A percentile compares a stretch with the other conserved stretches of the same genome.
Conservation (phyloP, 35 echinoderm and acorn worm species). For the Stichopus chloronotus region DNA sequence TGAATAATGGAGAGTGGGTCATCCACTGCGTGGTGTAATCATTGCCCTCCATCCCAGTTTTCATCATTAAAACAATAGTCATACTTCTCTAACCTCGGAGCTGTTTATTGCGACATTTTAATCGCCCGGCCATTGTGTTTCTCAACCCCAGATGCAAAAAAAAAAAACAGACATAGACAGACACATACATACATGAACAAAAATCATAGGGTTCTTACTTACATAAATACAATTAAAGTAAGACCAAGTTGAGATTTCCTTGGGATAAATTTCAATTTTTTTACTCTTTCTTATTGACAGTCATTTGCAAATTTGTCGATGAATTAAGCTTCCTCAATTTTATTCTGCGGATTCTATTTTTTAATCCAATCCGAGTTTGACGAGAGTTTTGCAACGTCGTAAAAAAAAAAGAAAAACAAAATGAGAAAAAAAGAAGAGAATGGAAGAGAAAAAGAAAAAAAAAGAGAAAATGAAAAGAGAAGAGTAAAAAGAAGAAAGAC, state of each 20-base stretch:
- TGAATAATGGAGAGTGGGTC: no score
- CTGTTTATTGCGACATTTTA: no score
- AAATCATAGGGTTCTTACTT: no score
- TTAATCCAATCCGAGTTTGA: constrained; percentile 10
- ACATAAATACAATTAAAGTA: neutral
- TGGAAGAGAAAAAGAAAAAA: no score
- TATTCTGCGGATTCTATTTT: neutral
- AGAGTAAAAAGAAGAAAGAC: neutral
- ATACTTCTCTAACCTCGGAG: no score
- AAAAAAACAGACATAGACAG: no score
- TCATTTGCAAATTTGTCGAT: neutral
- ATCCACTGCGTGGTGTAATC: no score
- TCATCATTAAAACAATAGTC: no score
- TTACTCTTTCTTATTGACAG: neutral
- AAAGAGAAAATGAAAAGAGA: neutral
- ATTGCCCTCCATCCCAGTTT: no score
- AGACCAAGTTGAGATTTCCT: neutral
- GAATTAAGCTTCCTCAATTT: neutral
- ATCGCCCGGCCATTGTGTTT: no score
- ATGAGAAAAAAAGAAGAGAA: neutral
- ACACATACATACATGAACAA: no score
- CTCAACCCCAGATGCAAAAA: no score
- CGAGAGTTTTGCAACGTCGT: neutral
- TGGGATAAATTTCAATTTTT: neutral
- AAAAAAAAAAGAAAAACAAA: neutral